Evolutionary conservation across 2,113 vertebrate species (phyloP).

Genomic region (Solea senegalensis): DNA sequence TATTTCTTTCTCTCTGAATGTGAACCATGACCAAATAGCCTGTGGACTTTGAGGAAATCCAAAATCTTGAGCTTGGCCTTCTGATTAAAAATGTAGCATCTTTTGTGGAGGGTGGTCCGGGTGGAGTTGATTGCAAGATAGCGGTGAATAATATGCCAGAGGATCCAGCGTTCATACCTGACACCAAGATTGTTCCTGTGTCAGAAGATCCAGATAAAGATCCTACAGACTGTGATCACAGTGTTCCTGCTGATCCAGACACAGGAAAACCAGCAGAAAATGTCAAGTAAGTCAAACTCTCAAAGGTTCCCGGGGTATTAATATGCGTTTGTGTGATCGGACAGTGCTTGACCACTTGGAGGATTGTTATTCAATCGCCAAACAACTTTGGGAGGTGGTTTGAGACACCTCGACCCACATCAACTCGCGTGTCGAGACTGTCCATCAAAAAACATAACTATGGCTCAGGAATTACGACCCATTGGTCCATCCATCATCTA

Average conservation of each 20-base stretch:
- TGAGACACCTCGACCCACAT: too few species aligned
- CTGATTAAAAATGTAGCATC: constrained; percentile 82
- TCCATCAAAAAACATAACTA: too few species aligned
- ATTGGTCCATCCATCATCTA: too few species aligned
- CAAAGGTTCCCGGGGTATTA: too few species aligned
- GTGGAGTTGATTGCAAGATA: constrained; percentile 58
- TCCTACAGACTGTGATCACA: constrained; percentile 68
- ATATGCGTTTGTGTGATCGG: too few species aligned
- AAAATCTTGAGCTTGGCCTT: constrained; percentile 79
- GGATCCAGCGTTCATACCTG: constrained; percentile 82
- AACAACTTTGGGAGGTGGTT: too few species aligned
- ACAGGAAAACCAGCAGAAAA: constrained; percentile 85
- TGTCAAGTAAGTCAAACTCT: constrained; percentile 79
- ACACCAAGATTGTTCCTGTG: constrained; percentile 70
- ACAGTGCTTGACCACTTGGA: too few species aligned
- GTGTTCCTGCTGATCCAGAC: constrained; percentile 85
- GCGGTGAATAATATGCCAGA: constrained; percentile 86
- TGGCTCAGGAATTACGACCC: too few species aligned
- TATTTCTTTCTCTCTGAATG: not conserved
- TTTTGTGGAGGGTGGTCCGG: constrained; percentile 44
- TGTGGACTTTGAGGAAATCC: constrained; percentile 86
- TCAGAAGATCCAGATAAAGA: constrained; percentile 68
- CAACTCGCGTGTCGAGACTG: too few species aligned
- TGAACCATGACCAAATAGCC: constrained; percentile 64
- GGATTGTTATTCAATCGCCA: too few species aligned